A percentile compares a stretch with the other conserved stretches of the same genome.
Conservation (phyloP, 2,888 invertebrate genomes). For the Drosophila mulleri region DNA sequence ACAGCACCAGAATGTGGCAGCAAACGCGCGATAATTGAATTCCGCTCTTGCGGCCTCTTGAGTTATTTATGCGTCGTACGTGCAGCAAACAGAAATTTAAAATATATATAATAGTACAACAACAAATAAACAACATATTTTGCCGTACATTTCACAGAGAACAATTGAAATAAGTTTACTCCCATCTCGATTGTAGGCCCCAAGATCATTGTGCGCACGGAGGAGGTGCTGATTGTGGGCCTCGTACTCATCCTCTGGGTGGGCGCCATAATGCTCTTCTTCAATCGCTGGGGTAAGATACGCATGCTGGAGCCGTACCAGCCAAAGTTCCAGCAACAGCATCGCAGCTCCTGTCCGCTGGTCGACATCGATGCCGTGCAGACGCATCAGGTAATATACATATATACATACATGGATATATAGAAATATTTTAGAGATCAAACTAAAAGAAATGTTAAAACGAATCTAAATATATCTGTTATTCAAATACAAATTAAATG, state of each 20-base stretch:
- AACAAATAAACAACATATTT: not conserved
- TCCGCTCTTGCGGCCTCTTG: constrained; percentile 44
- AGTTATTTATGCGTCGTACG: constrained; percentile 64
- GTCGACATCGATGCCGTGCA: constrained; percentile 86
- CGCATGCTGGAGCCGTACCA: constrained; percentile 96
- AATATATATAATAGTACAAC: not conserved
- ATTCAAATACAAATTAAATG: not conserved
- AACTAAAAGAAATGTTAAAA: not conserved
- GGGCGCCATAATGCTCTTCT: constrained; percentile 94
- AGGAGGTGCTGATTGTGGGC: constrained; percentile 93
- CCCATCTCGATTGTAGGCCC: constrained; percentile 84
- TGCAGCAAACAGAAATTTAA: constrained; percentile 26
- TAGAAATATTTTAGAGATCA: not conserved
- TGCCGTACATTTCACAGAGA: not conserved
- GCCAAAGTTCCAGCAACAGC: constrained; percentile 94
- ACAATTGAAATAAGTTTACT: not conserved
- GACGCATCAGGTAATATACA: constrained; percentile 80
- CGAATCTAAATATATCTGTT: not conserved
- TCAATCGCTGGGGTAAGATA: constrained; percentile 98
- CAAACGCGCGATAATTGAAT: constrained; percentile 62
- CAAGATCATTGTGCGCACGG: constrained; percentile 92
- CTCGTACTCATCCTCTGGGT: constrained; percentile 95
- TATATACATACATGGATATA: not conserved
- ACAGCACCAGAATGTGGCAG: constrained; percentile 12
- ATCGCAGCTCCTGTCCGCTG: constrained; percentile 91